A percentile compares a stretch with the other conserved stretches of the same genome.
Conservation (phyloP, 2,888 invertebrate species). For the Ischnura elegans region DNA sequence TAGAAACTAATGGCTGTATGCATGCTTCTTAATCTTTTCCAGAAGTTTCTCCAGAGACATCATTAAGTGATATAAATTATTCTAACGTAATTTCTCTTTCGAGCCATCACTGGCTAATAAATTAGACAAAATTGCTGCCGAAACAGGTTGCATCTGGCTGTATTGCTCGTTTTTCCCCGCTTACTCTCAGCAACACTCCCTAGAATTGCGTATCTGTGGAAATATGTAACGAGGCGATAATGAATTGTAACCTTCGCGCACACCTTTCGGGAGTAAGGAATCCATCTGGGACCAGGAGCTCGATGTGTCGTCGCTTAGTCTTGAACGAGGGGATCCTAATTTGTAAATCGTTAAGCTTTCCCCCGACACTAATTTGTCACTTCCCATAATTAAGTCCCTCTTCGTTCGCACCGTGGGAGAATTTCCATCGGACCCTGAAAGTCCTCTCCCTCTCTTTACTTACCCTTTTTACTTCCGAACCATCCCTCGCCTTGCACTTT, state of each 20-base stretch:
- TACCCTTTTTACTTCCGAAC: constrained; percentile 25
- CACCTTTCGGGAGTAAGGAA: background rate
- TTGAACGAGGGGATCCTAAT: constrained; percentile 58
- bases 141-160: background rate
- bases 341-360: constrained; percentile 57
- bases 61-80: too few relatives aligned
- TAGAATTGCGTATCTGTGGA: background rate
- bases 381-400: constrained; percentile 63
- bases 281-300: background rate
- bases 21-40: too few relatives aligned
- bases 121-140: background rate
- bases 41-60: too few relatives aligned
- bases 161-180: background rate
- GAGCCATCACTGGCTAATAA: too few relatives aligned
- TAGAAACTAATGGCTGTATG: too few relatives aligned
- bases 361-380: constrained; percentile 63
- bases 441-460: background rate
- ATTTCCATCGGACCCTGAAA: constrained; percentile 37
- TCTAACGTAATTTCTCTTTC: too few relatives aligned
- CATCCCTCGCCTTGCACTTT: background rate
- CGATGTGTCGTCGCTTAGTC: constrained; percentile 18
- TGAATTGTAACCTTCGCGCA: constrained; percentile 29
- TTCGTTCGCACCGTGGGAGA: constrained; percentile 60
- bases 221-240: constrained; percentile 22
- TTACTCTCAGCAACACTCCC: background rate